These are phyloP conservation scores for Acanthopagrus latus DNA, from an alignment of 2,797 vertebrate species.

Conservation along the genomic window DNA sequence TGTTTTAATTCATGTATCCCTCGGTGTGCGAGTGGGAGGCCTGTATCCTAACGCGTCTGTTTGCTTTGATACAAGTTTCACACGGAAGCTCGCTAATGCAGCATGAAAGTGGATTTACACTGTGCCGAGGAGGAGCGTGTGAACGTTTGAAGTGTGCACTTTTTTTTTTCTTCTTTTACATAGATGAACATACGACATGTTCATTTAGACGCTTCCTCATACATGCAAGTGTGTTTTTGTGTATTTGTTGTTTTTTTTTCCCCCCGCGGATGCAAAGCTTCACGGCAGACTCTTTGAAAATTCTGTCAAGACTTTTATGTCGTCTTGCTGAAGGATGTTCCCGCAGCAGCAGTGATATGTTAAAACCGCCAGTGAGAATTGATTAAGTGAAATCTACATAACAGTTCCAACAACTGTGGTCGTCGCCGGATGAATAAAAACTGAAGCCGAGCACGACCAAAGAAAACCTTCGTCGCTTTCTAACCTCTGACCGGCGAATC, in stretches of 20 bases:
- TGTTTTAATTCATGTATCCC: conserved; percentile 13
- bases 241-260: background rate
- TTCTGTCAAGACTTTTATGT: background rate
- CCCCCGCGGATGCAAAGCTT: background rate
- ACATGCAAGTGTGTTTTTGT: background rate
- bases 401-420: too few relatives aligned
- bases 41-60: conserved; percentile 40
- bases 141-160: conserved; percentile 49
- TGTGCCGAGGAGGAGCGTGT: conserved; percentile 42
- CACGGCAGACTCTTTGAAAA: background rate
- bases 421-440: too few relatives aligned
- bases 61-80: conserved; percentile 65
- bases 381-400: too few relatives aligned
- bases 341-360: background rate
- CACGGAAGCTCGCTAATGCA: conserved; percentile 47
- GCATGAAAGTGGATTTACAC: conserved; percentile 71
- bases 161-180: too few relatives aligned
- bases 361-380: too few relatives aligned
- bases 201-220: conserved; percentile 3
- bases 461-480: too few relatives aligned
- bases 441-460: too few relatives aligned
- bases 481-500: too few relatives aligned
- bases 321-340: background rate
- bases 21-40: conserved; percentile 44
- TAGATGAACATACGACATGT: conserved; percentile 14